phyloP scores from a whole-genome alignment of 1,140 invertebrate genomes.

The Lutraria rhynchaena region DNA sequence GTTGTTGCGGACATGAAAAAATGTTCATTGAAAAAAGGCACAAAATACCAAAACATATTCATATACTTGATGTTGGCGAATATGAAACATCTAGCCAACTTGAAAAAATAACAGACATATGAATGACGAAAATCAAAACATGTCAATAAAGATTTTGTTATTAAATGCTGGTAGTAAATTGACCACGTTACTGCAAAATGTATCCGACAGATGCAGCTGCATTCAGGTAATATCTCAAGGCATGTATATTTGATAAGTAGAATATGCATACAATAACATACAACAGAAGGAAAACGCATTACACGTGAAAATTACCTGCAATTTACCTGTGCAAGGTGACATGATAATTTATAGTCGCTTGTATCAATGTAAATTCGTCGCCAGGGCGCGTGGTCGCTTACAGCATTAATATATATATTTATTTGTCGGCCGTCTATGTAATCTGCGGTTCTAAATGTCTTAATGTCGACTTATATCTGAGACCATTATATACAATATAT shows the following conservation, averaged over 20 bases:
- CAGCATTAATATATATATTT: conserved; percentile 4
- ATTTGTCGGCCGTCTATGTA: no score
- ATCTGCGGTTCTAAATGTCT: no score
- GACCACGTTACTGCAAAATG: background rate
- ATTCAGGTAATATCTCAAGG: background rate
- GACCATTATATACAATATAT: no score
- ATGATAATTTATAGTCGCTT: conserved; percentile 18
- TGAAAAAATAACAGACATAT: no score
- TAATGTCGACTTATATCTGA: no score
- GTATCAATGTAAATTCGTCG: conserved; percentile 15
- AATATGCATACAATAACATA: background rate
- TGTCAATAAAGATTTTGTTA: no score
- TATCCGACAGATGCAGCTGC: background rate
- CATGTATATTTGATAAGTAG: background rate
- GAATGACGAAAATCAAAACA: background rate
- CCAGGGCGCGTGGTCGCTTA: conserved; percentile 42
- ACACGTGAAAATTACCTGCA: background rate
- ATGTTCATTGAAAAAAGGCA: no score
- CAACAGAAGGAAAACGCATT: background rate
- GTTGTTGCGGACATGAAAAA: no score
- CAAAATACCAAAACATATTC: no score
- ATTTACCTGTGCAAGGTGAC: background rate
- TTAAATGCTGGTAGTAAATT: background rate
- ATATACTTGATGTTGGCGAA: no score
- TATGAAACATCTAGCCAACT: no score